Evolutionary conservation across 1,140 invertebrate species (phyloP).

Genomic region (Diuraphis noxia): DNA sequence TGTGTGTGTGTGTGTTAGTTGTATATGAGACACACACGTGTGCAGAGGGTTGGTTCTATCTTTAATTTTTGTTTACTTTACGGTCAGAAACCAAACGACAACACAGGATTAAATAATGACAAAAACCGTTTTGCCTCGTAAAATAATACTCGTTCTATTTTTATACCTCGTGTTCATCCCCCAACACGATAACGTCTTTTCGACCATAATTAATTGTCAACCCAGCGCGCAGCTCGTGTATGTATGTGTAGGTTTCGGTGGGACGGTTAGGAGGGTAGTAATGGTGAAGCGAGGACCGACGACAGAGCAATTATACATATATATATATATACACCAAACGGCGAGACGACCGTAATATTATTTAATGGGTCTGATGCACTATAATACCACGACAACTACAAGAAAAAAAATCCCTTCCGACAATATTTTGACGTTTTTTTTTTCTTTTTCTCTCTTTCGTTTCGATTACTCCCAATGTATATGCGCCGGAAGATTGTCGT

Average conservation of each 20-base stretch:
- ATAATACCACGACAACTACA: background rate
- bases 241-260: background rate
- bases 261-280: background rate
- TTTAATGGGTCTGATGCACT: slow-evolving; percentile 6
- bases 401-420: background rate
- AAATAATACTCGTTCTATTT: slow-evolving; percentile 25
- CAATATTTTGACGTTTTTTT: background rate
- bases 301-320: slow-evolving; percentile 16
- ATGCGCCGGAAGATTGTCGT: background rate
- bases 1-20: background rate
- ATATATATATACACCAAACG: background rate
- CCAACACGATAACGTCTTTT: background rate
- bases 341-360: background rate
- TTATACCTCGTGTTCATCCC: slow-evolving; percentile 2
- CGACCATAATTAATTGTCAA: slow-evolving; percentile 25
- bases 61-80: slow-evolving; percentile 39
- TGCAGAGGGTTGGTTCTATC: background rate
- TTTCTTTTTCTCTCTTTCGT: background rate
- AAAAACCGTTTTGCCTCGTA: slow-evolving; percentile 46
- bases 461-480: background rate
- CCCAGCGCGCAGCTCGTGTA: background rate
- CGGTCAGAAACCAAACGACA: slow-evolving; percentile 33
- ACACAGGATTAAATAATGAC: slow-evolving; percentile 15
- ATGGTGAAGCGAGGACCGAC: background rate
- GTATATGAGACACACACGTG: background rate